Conservation (phyloP, 2,888 invertebrate species). For the Chrysolina americana region DNA sequence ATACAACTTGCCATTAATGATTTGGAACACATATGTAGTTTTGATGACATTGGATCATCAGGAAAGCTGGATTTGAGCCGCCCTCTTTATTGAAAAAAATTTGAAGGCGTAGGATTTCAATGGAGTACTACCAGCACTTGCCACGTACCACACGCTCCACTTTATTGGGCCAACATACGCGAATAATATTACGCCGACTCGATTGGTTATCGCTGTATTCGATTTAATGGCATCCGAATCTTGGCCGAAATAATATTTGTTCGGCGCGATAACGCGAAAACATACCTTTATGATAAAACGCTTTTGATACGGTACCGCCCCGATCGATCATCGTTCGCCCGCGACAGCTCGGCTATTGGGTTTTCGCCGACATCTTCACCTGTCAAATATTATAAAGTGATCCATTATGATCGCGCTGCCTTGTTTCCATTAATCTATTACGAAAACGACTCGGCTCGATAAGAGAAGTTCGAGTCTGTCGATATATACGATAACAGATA, state of each 20-base stretch:
- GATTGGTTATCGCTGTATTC: conserved; percentile 1
- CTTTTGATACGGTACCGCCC: conserved; percentile 58
- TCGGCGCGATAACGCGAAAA: conserved; percentile 52
- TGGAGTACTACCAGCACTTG: neutral
- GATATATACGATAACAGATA: conserved; percentile 39
- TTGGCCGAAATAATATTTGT: conserved; percentile 41
- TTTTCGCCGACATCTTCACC: conserved; percentile 67
- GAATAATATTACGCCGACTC: neutral
- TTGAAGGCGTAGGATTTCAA: no score
- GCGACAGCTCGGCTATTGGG: conserved; percentile 65
- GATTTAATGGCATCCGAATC: conserved; percentile 18
- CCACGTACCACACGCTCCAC: neutral
- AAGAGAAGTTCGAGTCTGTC: conserved; percentile 16
- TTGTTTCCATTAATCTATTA: conserved; percentile 30
- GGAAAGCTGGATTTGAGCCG: no score
- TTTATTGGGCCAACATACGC: neutral
- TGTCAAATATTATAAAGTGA: conserved; percentile 55
- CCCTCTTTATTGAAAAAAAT: no score
- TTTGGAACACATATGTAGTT: no score
- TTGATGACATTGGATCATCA: no score
- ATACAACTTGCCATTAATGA: no score
- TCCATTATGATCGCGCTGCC: conserved; percentile 15
- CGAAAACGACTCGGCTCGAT: conserved; percentile 34
- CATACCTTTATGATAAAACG: conserved; percentile 40
- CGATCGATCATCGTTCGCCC: conserved; percentile 63